Percentiles rank a stretch among this genome's conserved stretches.
These are phyloP conservation scores for Allobates femoralis DNA, from an alignment of 2,797 vertebrate genomes.

Conservation along the genomic window DNA sequence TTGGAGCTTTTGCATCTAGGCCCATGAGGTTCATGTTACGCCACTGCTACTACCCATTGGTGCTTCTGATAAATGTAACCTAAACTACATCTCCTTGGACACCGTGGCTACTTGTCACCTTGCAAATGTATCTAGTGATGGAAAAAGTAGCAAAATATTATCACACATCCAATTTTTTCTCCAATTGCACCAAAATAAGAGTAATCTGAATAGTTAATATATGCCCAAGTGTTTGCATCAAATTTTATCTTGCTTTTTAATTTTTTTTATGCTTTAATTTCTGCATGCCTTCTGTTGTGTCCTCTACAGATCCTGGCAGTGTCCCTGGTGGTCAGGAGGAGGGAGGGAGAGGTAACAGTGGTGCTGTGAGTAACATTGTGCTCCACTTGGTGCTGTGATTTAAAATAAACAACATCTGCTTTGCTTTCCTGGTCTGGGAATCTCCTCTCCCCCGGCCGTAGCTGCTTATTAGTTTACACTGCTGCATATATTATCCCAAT, in stretches of 20 bases:
- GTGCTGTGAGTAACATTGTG: background rate
- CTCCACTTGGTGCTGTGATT: conserved; percentile 7
- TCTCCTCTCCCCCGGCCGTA: background rate
- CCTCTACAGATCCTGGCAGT: background rate
- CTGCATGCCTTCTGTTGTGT: conserved; percentile 28
- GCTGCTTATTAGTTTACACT: background rate
- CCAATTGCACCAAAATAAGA: background rate
- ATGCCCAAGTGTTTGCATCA: background rate
- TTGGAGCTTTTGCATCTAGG: too few relatives aligned
- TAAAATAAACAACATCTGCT: conserved; percentile 49
- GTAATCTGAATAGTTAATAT: conserved; percentile 1
- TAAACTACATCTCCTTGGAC: background rate
- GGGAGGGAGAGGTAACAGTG: background rate
- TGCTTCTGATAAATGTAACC: background rate
- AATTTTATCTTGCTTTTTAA: background rate
- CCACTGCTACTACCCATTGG: too few relatives aligned
- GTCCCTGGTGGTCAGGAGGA: conserved; percentile 22
- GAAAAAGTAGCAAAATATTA: background rate
- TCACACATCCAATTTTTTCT: background rate
- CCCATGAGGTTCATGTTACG: too few relatives aligned
- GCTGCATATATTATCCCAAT: background rate
- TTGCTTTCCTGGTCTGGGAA: conserved; percentile 23
- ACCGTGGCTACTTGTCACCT: background rate
- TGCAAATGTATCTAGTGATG: background rate
- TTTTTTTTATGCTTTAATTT: background rate